Base-by-base conservation (phyloP, 2,888 invertebrate genomes). In the Trichopoda pennipes region DNA sequence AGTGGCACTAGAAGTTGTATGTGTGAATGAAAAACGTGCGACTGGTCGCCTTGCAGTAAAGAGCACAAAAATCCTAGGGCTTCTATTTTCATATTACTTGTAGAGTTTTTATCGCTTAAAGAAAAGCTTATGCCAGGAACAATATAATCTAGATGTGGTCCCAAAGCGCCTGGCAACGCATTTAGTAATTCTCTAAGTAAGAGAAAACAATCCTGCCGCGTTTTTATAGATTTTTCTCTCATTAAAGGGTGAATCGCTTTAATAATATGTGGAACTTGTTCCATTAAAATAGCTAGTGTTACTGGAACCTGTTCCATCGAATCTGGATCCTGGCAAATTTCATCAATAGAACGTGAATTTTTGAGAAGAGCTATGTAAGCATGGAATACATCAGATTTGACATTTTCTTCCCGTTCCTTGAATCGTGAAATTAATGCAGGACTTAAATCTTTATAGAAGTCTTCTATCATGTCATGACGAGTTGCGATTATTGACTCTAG, bases 351-450 rank as follows among this genome's bases (percentile, higher is more conserved):
- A 70, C 95, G 94, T 0, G 99, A 99, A 89, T 98, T 98, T 83
- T 96, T 94, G 84, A 99, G 91, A 49, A 99, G 92, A 0, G 99
- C 97, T 75, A 98, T 96, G 90, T 98, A 99, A 0, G 99, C 98
- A 88, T 98, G 97, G 89, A 99, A 96, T 84, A 99, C 98, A 90
- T 99, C 99, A 32, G 98, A 97, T 89, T 99, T 99, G 0, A 99
- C 99, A 91, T 99, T 99, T 92, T 99, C 99, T 91, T 99, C 99
- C 44, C 99, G 94, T 91, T 99, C 99, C 94, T 98, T 98, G 89
- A 98, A 99, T 89, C 99, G 93, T 1, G 94, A 93, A 85, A 99
- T 98, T 68, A 99, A 92, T 42, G 97, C 96, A 0, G 99, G 98
- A 0, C 98, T 98, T 8, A 99, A 94, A 44, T 94, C 94, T 87